Evolutionary conservation across 2,888 invertebrate species (phyloP), one percentile per base, ranked within the genome.

Genomic region (Leptopilina syphax): DNA sequence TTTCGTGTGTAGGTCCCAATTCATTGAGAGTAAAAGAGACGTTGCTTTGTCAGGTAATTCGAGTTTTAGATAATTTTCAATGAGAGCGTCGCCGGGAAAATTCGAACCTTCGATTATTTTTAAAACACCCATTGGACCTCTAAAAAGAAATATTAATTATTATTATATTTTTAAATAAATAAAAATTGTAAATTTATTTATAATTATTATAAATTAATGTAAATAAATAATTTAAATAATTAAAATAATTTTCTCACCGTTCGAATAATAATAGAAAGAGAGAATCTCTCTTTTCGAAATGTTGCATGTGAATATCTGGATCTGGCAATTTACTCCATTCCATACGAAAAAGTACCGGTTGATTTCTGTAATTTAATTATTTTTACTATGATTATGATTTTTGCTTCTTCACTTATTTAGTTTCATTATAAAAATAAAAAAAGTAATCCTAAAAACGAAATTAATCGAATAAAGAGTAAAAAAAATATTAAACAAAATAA

Each of bases 1-100:
- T 27, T 95, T 94, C 4, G 97, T 96, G 87, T 96, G 95, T 1
- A 93, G 93, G 85, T 96, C 96, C 97, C 97, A 97, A 91, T 97
- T 96, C 92, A 97, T 94, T 2, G 94, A 93, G 0, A 93, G 89
- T 0, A 95, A 91, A 54, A 96, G 90, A 84, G 94, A 94, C 12
- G 96, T 94, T 4, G 96, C 96, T 86, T 95, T 94, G 85, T 96
- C 95, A 12, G 95, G 92, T 87, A 95, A 94, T 85, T 93, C 93
- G 77, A 94, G 91, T 73, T 93, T 93, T 81, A 96, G 91, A 91
- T 96, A 96, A 87, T 94, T 94, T 84, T 94, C 93, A 60, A 95
- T 93, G 73, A 96, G 90, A 57, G 94, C 93, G 84, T 95, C 94
- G 1, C 94, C 93, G 2, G 94, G 93, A n/a, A 95, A 91, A 81